These are phyloP conservation scores for Chelon auratus DNA, from an alignment of 2,797 vertebrate genomes.

Conservation along the genomic window DNA sequence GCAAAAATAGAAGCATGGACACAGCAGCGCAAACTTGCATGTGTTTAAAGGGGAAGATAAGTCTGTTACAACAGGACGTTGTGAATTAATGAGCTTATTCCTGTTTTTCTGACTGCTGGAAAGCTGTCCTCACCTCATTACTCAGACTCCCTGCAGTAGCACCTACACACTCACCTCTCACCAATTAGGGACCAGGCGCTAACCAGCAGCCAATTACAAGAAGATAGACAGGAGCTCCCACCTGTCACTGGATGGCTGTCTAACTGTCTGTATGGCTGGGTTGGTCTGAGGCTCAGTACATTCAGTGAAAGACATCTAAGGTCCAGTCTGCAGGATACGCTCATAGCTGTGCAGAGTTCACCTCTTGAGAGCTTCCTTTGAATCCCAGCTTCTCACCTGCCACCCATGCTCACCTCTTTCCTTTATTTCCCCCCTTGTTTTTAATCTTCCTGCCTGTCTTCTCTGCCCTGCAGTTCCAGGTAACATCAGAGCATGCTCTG, in stretches of 20 bases:
- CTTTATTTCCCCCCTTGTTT: neutral
- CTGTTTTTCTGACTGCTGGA: constrained; percentile 58
- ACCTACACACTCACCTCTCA: constrained; percentile 66
- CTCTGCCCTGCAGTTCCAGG: constrained; percentile 90
- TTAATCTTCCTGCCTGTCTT: constrained; percentile 16
- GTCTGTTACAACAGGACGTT: constrained; percentile 52
- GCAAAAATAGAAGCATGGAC: constrained; percentile 16
- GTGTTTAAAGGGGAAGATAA: constrained; percentile 24
- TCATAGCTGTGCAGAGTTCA: constrained; percentile 10
- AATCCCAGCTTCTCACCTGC: constrained; percentile 25
- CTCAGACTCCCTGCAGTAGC: constrained; percentile 59
- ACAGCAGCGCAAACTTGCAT: constrained; percentile 2
- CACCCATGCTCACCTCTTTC: neutral
- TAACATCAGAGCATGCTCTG: constrained; percentile 96
- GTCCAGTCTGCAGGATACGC: constrained; percentile 33
- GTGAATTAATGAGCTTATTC: constrained; percentile 57
- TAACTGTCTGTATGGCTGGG: constrained; percentile 44
- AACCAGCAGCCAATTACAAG: constrained; percentile 64
- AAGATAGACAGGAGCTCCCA: constrained; percentile 65
- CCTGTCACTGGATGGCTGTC: constrained; percentile 57
- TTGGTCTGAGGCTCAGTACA: constrained; percentile 18
- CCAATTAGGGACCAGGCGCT: constrained; percentile 70
- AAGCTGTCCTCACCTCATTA: constrained; percentile 73
- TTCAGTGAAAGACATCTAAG: constrained; percentile 51
- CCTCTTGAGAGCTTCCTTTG: neutral